Base-by-base conservation (phyloP, 2,113 vertebrate species). In the Acinonyx jubatus region DNA sequence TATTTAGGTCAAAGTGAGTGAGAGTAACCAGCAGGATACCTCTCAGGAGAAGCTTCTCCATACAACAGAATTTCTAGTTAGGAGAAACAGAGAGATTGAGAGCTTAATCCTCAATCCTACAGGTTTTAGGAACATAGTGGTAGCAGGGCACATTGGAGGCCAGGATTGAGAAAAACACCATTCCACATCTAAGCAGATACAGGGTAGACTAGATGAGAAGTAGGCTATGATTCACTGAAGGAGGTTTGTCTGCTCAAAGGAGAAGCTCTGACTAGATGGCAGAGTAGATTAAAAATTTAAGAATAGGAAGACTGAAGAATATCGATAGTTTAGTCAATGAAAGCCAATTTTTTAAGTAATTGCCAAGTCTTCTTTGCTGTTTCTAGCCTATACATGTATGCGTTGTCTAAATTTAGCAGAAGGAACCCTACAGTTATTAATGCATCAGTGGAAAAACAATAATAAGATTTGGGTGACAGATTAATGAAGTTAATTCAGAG, bases 251-350 rank as follows among this genome's bases (percentile, higher is more conserved):
- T 68, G 57, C 31, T 86, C 68, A 89, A 86, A 57, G 38, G 23
- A 87, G 61, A 19, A 63, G 25, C 29, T 96, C 71, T 89, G 55
- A 81, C 9, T 29, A 79, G 71, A 68, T 7, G 80, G 11, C 16
- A 78, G 66, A 85, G 45, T 21, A 29, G 61, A 82, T 93, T 92
- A 94, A 96, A 94, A 82, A 50, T 83, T 45, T 36, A 61, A 96
- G 61, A 87, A 13, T 63, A 74, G 38, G 38, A 52, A 89, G 57
- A 80, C 68, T 79, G 52, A 96, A 68, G 48, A 95, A 45, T 94
- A 95, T n/a, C 90, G 83, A 87, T 55, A 96, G 82, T 31, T 95
- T 29, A 57, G 33, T 21, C 86, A 82, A 84, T 31, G 25, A 83
- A 81, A 96, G 33, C 9, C 45, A 52, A 29, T 61, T 36, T 94